phyloP scores from a whole-genome alignment of 2,888 invertebrate species.

The Lycaena phlaeas region DNA sequence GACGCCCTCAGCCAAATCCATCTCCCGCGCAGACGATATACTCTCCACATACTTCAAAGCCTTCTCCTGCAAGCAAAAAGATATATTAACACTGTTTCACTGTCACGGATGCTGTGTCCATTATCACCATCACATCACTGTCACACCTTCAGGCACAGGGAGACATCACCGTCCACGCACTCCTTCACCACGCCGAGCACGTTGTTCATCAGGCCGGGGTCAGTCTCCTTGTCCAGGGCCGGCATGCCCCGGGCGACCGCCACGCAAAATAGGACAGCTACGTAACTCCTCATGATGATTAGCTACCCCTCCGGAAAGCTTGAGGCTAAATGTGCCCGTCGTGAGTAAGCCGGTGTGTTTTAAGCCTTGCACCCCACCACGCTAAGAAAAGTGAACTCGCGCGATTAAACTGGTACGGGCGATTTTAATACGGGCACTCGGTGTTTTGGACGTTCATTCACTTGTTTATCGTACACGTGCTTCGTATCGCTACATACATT shows the following conservation, averaged over 20 bases:
- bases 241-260: constrained; percentile 64
- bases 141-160: constrained; percentile 80
- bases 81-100: constrained; percentile 25
- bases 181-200: constrained; percentile 79
- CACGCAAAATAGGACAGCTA: constrained; percentile 68
- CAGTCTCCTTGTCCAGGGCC: constrained; percentile 65
- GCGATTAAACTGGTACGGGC: constrained; percentile 55
- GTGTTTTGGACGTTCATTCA: constrained; percentile 41
- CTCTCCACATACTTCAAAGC: constrained; percentile 80
- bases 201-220: constrained; percentile 45
- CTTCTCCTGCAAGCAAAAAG: constrained; percentile 77
- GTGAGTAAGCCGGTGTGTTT: constrained; percentile 54
- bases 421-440: constrained; percentile 47
- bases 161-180: constrained; percentile 79
- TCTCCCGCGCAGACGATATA: constrained; percentile 65
- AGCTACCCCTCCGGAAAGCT: constrained; percentile 54
- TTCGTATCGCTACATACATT: not conserved
- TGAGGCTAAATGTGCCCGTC: constrained; percentile 57
- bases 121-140: constrained; percentile 27
- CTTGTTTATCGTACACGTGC: constrained; percentile 8
- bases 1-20: constrained; percentile 75
- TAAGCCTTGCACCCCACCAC: constrained; percentile 66
- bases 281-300: constrained; percentile 62
- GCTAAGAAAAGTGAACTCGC: constrained; percentile 60
- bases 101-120: constrained; percentile 13